Base-by-base conservation (phyloP, 2,888 invertebrate genomes). In the Tetrapedia diversipes region DNA sequence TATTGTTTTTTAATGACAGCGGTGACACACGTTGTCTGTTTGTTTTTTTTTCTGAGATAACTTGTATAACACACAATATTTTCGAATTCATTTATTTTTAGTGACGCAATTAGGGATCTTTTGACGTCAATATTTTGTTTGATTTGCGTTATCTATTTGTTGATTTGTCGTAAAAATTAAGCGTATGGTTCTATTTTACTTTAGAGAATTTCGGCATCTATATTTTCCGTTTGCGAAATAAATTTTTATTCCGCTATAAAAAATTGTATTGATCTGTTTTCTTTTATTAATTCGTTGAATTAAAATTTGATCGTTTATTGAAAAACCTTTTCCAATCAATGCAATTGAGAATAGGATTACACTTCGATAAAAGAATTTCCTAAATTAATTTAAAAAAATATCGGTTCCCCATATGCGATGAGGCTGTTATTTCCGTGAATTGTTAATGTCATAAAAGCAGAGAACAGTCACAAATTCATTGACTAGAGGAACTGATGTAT, bases 381-480 rank as follows among this genome's bases (percentile, higher is more conserved):
- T 24, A 29, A 10, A 11, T 11, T 41, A 37, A n/a, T 67, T 39
- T n/a, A n/a, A 10, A 19, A 22, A 24, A n/a, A 16, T 11, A 60
- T 59, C 37, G 10, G 11, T 19, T 47, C 64, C n/a, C n/a, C 27
- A 6, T 57, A 27, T 34, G 22, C 2, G 32, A 34, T 14, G 22
- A 54, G 49, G 29, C 11, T 1, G 14, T 56, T 41, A 56, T 74
- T 47, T 32, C 47, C 16, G 29, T 45, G 37, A 51, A 51, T 61
- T 16, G 56, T 27, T 47, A 43, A 65, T 37, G 4, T 34, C 41
- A 54, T 54, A 57, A 53, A 41, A 69, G 16, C 56, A 16, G 43
- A 39, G 45, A 66, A 49, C 19, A 66, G 34, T 16, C 61, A 51
- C 72, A 34, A 69, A 74, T 74, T 81, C 80, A 80, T 80, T 81